Percentiles rank a stretch among this genome's conserved stretches.
phyloP scores from a whole-genome alignment of 1,140 invertebrate genomes.

The Subanguina moxae region DNA sequence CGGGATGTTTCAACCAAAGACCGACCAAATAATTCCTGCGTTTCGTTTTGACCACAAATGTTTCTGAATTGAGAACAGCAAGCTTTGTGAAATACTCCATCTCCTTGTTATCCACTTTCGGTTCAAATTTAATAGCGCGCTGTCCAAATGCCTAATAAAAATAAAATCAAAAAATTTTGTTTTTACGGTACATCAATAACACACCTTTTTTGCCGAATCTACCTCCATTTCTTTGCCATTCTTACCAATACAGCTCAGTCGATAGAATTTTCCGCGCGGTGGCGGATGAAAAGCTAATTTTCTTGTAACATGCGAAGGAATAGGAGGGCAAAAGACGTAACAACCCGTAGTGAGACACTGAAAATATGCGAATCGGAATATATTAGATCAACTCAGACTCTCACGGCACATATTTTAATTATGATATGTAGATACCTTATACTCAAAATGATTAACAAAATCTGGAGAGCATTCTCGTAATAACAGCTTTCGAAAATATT shows the following conservation, averaged over 20 bases:
- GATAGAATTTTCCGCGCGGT: constrained; percentile 11
- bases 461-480: no score
- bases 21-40: constrained; percentile 24
- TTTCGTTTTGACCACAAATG: constrained; percentile 11
- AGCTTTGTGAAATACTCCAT: neutral
- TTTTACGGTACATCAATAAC: constrained; percentile 5
- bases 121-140: neutral
- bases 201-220: constrained; percentile 14
- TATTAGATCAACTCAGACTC: no score
- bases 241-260: neutral
- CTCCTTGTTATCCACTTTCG: neutral
- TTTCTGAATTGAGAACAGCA: constrained; percentile 10
- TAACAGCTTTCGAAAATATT: no score
- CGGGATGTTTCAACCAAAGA: neutral
- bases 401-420: no score
- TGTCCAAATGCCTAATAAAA: neutral
- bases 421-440: no score
- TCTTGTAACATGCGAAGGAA: constrained; percentile 12
- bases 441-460: no score
- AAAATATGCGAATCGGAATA: no score
- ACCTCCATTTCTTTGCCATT: constrained; percentile 10
- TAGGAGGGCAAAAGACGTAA: constrained; percentile 25
- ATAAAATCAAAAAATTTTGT: neutral
- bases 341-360: constrained; percentile 21
- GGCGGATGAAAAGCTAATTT: constrained; percentile 30